Evolutionary conservation across 2,888 invertebrate species (phyloP).

Genomic region (Ceraclea dissimilis): DNA sequence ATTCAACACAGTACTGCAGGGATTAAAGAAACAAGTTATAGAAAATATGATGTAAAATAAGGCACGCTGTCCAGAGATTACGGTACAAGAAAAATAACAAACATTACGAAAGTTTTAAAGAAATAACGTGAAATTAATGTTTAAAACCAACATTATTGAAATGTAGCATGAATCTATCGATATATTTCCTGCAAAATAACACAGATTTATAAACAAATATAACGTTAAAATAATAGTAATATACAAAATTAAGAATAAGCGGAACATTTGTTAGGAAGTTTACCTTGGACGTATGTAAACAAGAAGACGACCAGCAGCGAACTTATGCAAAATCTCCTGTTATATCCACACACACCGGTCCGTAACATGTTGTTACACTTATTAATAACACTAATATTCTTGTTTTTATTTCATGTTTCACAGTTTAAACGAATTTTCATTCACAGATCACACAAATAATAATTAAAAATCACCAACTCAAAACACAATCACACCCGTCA

Average conservation of each 20-base stretch:
- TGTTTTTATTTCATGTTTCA: slow-evolving; percentile 45
- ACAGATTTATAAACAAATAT: slow-evolving; percentile 8
- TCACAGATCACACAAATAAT: slow-evolving; percentile 19
- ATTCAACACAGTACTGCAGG: too few relatives aligned
- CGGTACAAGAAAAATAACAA: neutral
- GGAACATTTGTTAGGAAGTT: slow-evolving; percentile 41
- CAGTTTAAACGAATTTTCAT: slow-evolving; percentile 15
- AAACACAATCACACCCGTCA: slow-evolving; percentile 15
- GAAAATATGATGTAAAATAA: neutral
- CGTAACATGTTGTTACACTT: slow-evolving; percentile 43
- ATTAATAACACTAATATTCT: slow-evolving; percentile 37
- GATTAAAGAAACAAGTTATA: too few relatives aligned
- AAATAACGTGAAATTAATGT: neutral
- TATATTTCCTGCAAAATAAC: neutral
- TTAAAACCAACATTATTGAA: neutral
- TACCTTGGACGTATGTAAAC: slow-evolving; percentile 50
- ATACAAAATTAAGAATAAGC: slow-evolving; percentile 28
- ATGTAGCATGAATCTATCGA: neutral
- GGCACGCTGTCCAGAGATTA: neutral
- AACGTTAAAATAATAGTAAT: slow-evolving; percentile 3
- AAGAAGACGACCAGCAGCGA: slow-evolving; percentile 40
- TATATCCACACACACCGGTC: slow-evolving; percentile 44
- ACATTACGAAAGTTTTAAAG: neutral
- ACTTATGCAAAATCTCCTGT: slow-evolving; percentile 46
- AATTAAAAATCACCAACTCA: slow-evolving; percentile 7